Conservation (phyloP, 2,797 vertebrate genomes). For the Neoniphon sammara region DNA sequence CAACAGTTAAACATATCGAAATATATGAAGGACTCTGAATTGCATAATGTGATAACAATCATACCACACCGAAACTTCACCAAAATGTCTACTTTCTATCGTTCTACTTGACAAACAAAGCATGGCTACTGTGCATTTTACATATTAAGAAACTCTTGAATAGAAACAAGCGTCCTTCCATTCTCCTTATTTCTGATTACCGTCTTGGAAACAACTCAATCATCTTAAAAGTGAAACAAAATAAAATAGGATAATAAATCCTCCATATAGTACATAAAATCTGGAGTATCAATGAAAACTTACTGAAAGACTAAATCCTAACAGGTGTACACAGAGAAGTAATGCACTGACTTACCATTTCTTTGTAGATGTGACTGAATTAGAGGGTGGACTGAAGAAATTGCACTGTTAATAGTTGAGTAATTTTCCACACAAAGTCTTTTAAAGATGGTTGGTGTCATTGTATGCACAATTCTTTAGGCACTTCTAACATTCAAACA, state of each 20-base stretch:
- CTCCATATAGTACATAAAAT: conserved; percentile 49
- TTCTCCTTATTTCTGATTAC: conserved; percentile 40
- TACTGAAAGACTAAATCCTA: conserved; percentile 61
- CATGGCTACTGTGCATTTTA: conserved; percentile 53
- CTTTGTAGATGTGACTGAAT: conserved; percentile 43
- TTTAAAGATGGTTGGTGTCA: conserved; percentile 72
- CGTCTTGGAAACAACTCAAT: conserved; percentile 46
- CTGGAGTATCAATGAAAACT: conserved; percentile 51
- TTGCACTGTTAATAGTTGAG: conserved; percentile 16
- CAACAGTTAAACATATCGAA: conserved; percentile 41
- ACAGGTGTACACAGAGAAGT: conserved; percentile 53
- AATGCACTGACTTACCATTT: conserved; percentile 59
- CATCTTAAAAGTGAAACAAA: conserved; percentile 49
- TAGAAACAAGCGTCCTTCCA: conserved; percentile 48
- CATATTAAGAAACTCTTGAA: conserved; percentile 50
- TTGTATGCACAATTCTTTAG: conserved; percentile 80
- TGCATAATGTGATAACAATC: conserved; percentile 64
- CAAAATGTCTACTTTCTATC: conserved; percentile 55
- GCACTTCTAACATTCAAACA: conserved; percentile 85
- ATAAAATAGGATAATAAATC: conserved; percentile 52
- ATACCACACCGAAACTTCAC: conserved; percentile 53
- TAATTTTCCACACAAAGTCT: conserved; percentile 65
- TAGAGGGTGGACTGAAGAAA: conserved; percentile 32
- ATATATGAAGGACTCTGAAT: conserved; percentile 38
- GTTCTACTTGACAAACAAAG: conserved; percentile 54